Base-by-base conservation (phyloP, 2,797 vertebrate genomes). In the Bryconaethiops microstoma region DNA sequence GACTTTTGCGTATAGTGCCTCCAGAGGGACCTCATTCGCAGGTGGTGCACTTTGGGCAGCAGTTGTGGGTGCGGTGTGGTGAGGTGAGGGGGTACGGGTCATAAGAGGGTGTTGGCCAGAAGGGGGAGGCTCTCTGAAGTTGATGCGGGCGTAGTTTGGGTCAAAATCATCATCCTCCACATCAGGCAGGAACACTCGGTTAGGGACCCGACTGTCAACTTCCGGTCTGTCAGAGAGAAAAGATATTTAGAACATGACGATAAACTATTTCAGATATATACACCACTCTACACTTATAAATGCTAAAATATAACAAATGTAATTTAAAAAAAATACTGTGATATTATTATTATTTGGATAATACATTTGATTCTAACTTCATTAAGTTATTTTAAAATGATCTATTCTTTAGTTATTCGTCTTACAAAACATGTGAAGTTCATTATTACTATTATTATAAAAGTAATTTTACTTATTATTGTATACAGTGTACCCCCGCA, bases 71-170 rank as follows among this genome's bases (percentile, higher is more conserved):
- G 29, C 59, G n/a, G 81, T 64, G 54, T 88, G 78, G 0, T 48
- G 45, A 60, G 91, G 90, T 12, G 92, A 86, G 2, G 78, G 96
- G 82, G 86, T 94, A 92, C 13, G 95, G 84, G 92, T 92, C 64
- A 87, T 48, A 80, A 85, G 35, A 35, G 2, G 35, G 35, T 2
- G 35, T 35, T 35, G 35, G 35, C 35, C 35, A 35, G 35, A 90
- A 0, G 92, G 29, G 23, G 93, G 93, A 1, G 87, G 87, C 57
- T 95, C 95, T 83, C 94, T 93, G 91, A 98, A 99, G 89, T 95
- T 95, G 84, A 99, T 96, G 87, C 95, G 95, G 76, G 97, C 96
- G 7, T 99, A 99, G 93, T 97, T 97, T 19, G 97, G 97, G 90
- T 99, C 97, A 40, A 89, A 87, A 75, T 98, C 96, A 74, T 98